These are phyloP conservation scores for Tridacna crocea DNA, from an alignment of 2,888 invertebrate species.

Conservation along the genomic window DNA sequence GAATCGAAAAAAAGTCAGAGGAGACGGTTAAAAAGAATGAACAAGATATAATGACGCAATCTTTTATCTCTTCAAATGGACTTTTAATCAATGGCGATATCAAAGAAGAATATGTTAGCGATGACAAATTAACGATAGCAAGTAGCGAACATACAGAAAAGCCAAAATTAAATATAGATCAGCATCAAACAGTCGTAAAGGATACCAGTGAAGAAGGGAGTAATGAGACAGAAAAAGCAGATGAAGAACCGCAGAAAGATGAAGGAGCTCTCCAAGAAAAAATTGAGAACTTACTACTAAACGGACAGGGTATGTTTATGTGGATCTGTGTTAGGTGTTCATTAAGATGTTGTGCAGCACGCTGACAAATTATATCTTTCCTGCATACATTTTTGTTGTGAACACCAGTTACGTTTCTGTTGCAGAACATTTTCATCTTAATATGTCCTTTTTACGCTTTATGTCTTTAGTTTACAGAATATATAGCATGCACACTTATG, in stretches of 20 bases:
- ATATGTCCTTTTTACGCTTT: not conserved
- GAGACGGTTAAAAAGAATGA: not conserved
- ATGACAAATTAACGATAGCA: not conserved
- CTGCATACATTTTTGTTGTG: not conserved
- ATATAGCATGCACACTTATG: too few species aligned
- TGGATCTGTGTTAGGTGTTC: constrained; percentile 7
- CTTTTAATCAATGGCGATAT: constrained; percentile 11
- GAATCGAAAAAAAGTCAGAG: not conserved
- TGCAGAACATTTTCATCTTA: not conserved
- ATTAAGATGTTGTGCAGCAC: constrained; percentile 7
- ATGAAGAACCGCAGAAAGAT: not conserved
- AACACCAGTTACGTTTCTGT: not conserved
- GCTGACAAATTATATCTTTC: not conserved
- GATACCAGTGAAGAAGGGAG: constrained; percentile 22
- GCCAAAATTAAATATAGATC: not conserved
- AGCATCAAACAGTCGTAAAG: not conserved
- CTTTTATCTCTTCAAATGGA: constrained; percentile 13
- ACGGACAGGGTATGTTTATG: constrained; percentile 53
- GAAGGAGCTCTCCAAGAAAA: constrained; percentile 4
- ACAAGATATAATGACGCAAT: constrained; percentile 17
- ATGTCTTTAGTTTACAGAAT: too few species aligned
- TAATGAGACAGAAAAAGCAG: not conserved
- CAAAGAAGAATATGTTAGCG: not conserved
- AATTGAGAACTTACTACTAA: constrained; percentile 43
- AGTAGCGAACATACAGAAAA: not conserved